Conservation (phyloP, 2,888 invertebrate genomes). For the Sinhomidia bicolor region DNA sequence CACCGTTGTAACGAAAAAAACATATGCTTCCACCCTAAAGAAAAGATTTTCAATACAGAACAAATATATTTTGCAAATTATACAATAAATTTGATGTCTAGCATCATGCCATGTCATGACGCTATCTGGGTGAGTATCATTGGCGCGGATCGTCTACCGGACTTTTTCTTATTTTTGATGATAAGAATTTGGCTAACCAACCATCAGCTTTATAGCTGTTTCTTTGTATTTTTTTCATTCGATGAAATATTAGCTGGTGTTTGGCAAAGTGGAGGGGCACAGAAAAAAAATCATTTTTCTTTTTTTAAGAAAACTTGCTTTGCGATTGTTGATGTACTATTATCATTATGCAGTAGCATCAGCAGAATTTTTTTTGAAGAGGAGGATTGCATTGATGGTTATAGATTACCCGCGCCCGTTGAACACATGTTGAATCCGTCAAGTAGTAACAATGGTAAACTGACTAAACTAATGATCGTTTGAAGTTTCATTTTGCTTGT, state of each 20-base stretch:
- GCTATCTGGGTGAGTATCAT: not conserved
- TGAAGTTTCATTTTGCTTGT: not conserved
- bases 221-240: not conserved
- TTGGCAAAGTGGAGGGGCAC: not conserved
- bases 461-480: slow-evolving; percentile 22
- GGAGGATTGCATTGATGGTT: slow-evolving; percentile 1
- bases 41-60: not conserved
- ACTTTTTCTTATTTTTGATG: not conserved
- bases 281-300: not conserved
- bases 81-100: not conserved
- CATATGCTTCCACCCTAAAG: not conserved
- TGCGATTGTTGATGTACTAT: not conserved
- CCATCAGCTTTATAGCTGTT: not conserved
- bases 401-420: not conserved
- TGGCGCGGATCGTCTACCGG: not conserved
- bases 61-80: not conserved
- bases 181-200: not conserved
- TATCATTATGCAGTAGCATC: not conserved
- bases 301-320: not conserved
- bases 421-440: slow-evolving; percentile 2
- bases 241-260: not conserved
- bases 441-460: not conserved
- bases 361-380: not conserved
- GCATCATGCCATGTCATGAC: not conserved
- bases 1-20: not conserved